phyloP scores from a whole-genome alignment of 2,888 invertebrate genomes.

The Drosophila borealis region DNA sequence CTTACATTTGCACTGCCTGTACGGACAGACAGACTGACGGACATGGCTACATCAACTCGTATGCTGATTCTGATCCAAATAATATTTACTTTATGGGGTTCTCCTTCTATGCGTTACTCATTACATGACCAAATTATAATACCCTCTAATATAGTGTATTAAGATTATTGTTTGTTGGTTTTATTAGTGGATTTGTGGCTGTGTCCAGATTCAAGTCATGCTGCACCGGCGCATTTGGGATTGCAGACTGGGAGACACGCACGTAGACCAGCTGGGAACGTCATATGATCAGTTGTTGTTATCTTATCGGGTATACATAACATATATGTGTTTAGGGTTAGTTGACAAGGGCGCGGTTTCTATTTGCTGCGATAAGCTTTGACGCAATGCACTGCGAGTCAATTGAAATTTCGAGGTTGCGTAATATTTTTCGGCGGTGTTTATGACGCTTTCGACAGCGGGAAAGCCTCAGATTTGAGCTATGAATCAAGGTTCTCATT shows the following conservation, averaged over 20 bases:
- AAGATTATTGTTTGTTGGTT: constrained; percentile 2
- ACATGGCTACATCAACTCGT: too few species aligned
- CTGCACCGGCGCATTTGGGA: constrained; percentile 16
- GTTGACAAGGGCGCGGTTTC: constrained; percentile 10
- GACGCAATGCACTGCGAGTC: constrained; percentile 24
- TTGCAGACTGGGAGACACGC: constrained; percentile 49
- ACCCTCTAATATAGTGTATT: too few species aligned
- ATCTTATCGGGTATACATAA: constrained; percentile 55
- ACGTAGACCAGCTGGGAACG: constrained; percentile 58
- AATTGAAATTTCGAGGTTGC: constrained; percentile 39
- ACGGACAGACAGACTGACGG: too few species aligned
- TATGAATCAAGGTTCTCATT: background rate
- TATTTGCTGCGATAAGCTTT: constrained; percentile 42
- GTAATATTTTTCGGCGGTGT: constrained; percentile 24
- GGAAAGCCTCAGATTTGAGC: constrained; percentile 16
- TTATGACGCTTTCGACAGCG: constrained; percentile 35
- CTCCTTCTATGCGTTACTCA: too few species aligned
- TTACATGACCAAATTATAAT: too few species aligned
- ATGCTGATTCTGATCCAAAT: too few species aligned
- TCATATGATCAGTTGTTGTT: constrained; percentile 50
- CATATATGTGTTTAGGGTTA: background rate
- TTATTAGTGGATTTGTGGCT: background rate
- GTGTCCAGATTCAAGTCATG: constrained; percentile 22
- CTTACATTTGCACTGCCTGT: too few species aligned
- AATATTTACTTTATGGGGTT: too few species aligned